Conservation (phyloP, 1,140 invertebrate species). For the Bombus breviceps region DNA sequence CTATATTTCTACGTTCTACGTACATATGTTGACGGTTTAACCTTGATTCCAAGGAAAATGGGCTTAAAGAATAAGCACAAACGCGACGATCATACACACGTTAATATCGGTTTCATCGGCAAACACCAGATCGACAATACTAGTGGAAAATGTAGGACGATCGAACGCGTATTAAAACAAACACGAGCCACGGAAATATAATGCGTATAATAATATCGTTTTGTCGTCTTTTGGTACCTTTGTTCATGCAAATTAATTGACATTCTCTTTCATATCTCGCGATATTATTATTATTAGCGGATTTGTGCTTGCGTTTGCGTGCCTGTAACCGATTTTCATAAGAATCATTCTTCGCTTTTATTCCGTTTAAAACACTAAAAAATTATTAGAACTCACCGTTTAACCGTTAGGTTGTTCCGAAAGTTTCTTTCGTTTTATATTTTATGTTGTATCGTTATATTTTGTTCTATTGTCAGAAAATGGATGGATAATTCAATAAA, state of each 20-base stretch:
- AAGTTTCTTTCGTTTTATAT: no score
- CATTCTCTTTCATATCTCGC: background rate
- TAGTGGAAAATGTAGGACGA: conserved; percentile 31
- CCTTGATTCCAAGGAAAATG: conserved; percentile 24
- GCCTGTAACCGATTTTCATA: no score
- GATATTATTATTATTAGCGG: no score
- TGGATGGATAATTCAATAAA: no score
- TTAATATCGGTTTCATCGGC: background rate
- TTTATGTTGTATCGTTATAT: no score
- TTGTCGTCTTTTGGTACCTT: background rate
- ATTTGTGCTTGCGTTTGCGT: no score
- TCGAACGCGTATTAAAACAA: conserved; percentile 22
- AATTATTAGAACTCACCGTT: no score
- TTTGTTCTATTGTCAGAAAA: no score
- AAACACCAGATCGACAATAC: conserved; percentile 1
- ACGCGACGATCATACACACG: background rate
- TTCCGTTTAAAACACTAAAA: no score
- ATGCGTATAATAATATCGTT: background rate
- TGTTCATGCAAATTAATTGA: background rate
- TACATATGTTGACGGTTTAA: background rate
- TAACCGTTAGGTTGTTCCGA: no score
- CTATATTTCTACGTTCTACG: background rate
- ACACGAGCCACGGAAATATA: background rate
- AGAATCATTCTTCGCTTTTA: no score
- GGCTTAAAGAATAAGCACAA: background rate